These are phyloP conservation scores for Drosophila sturtevanti DNA, from an alignment of 1,140 invertebrate species.

Conservation along the genomic window DNA sequence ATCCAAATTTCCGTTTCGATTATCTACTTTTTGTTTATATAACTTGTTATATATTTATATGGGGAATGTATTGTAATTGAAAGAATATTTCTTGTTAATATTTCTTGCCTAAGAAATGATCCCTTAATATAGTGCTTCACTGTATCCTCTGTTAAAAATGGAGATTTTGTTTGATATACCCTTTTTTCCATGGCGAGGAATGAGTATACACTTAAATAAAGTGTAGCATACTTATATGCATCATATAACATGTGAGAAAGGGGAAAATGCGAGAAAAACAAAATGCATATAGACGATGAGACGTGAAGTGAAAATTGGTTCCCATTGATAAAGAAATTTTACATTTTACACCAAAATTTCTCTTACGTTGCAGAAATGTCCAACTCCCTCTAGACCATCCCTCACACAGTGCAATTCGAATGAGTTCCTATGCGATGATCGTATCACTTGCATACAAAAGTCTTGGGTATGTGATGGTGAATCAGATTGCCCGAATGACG, in stretches of 20 bases:
- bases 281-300: background rate
- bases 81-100: too few species aligned
- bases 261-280: background rate
- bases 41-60: too few species aligned
- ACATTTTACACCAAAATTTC: constrained; percentile 19
- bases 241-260: background rate
- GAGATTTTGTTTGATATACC: background rate
- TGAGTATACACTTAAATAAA: background rate
- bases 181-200: background rate
- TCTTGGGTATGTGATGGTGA: constrained; percentile 94
- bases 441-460: constrained; percentile 91
- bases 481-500: constrained; percentile 90
- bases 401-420: constrained; percentile 84
- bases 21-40: too few species aligned
- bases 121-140: too few species aligned
- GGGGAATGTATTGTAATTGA: too few species aligned
- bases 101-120: too few species aligned
- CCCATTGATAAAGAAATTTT: constrained; percentile 10
- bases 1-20: too few species aligned
- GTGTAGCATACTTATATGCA: background rate
- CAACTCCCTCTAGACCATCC: constrained; percentile 70
- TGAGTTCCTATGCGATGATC: constrained; percentile 93
- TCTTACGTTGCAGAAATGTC: constrained; percentile 83
- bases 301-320: constrained; percentile 10
- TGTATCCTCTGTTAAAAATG: too few species aligned